A percentile compares a stretch with the other conserved stretches of the same genome.
Evolutionary conservation across 1,140 invertebrate genomes (phyloP).

Genomic region (Drosophila bocki): DNA sequence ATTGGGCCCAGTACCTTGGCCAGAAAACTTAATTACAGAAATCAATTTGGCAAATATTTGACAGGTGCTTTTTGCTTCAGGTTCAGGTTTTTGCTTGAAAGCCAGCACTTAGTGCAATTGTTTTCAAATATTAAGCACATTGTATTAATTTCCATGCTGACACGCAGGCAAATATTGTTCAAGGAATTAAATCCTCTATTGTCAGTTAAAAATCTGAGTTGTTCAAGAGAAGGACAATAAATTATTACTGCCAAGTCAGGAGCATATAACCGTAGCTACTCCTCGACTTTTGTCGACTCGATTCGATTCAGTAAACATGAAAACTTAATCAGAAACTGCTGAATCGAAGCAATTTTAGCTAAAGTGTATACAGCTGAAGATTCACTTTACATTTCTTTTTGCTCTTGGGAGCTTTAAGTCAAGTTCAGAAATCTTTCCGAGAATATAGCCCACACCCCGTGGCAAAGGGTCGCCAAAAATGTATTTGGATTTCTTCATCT

Average conservation of each 20-base stretch:
- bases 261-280: background rate
- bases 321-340: conserved; percentile 19
- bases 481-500: conserved; percentile 13
- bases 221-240: background rate
- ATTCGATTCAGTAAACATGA: conserved; percentile 11
- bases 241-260: background rate
- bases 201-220: background rate
- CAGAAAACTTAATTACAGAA: conserved; percentile 14
- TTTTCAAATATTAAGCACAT: conserved; percentile 1
- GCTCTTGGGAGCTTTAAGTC: background rate
- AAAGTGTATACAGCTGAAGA: background rate
- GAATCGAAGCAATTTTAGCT: conserved; percentile 8
- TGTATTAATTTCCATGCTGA: background rate
- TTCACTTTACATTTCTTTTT: conserved; percentile 2
- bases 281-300: background rate
- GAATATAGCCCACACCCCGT: background rate
- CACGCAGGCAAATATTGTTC: background rate
- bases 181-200: background rate
- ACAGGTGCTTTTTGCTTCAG: background rate
- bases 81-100: background rate
- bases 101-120: background rate
- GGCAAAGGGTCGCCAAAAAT: conserved; percentile 6
- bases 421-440: background rate
- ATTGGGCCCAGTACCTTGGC: background rate
- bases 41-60: conserved; percentile 30